phyloP scores from a whole-genome alignment of 2,797 vertebrate species.

The Toxotes lorentzi region DNA sequence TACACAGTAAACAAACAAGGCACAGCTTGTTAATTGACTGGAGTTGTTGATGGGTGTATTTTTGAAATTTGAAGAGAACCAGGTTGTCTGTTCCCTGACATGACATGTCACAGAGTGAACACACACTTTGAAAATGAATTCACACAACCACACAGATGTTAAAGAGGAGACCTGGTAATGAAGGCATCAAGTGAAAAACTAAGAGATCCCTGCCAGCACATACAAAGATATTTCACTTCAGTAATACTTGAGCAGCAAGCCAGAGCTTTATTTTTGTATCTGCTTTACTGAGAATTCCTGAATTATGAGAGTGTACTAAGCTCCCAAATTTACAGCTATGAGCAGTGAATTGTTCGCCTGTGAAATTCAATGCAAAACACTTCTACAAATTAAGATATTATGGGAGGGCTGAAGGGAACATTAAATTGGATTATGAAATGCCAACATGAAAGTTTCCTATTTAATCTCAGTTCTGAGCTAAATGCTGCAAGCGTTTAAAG shows the following conservation, averaged over 20 bases:
- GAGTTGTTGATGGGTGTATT: too few relatives aligned
- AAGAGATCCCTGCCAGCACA: slow-evolving; percentile 7
- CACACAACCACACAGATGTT: slow-evolving; percentile 2
- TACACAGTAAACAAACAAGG: too few relatives aligned
- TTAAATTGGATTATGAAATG: slow-evolving; percentile 33
- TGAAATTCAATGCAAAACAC: slow-evolving; percentile 31
- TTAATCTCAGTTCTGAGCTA: slow-evolving; percentile 8
- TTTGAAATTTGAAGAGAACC: too few relatives aligned
- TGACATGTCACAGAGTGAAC: neutral
- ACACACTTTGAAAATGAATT: neutral
- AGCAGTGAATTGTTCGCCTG: slow-evolving; percentile 6
- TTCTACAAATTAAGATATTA: slow-evolving; percentile 17
- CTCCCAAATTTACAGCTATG: slow-evolving; percentile 7
- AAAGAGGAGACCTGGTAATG: neutral
- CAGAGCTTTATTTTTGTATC: neutral
- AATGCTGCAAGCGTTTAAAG: neutral
- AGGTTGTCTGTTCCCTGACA: neutral
- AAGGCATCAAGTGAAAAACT: slow-evolving; percentile 1
- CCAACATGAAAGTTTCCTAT: slow-evolving; percentile 12
- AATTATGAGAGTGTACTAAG: neutral
- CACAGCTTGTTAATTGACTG: too few relatives aligned
- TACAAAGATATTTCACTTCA: slow-evolving; percentile 7
- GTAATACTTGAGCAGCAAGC: neutral
- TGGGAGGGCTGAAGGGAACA: neutral
- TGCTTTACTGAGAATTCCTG: slow-evolving; percentile 12